Conservation (phyloP, 2,113 vertebrate species). For the Aplodontia rufa region DNA sequence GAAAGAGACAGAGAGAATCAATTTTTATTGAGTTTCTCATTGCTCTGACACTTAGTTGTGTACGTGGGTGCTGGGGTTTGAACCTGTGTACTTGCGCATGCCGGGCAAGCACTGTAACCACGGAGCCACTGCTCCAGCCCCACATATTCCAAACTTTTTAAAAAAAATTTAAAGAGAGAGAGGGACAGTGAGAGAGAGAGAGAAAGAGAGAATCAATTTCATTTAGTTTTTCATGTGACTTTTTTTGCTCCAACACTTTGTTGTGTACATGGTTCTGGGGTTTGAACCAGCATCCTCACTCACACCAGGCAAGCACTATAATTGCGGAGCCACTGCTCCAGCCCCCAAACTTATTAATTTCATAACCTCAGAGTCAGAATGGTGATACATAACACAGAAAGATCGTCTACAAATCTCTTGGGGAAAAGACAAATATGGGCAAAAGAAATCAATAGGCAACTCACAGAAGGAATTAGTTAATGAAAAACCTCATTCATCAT, state of each 20-base stretch:
- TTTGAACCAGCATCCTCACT: no score
- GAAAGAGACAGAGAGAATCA: no score
- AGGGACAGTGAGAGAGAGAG: neutral
- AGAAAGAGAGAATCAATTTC: neutral
- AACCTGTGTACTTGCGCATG: no score
- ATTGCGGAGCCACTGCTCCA: no score
- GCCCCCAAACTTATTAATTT: neutral
- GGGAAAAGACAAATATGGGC: neutral
- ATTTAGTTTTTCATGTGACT: no score
- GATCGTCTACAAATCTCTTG: neutral
- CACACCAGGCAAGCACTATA: no score
- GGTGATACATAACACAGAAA: slow-evolving; percentile 20
- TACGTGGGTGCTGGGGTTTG: neutral
- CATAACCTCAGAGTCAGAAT: slow-evolving; percentile 1
- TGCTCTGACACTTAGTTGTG: no score
- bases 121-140: neutral
- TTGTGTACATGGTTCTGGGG: neutral
- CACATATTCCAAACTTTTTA: neutral
- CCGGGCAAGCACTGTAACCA: no score
- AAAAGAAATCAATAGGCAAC: slow-evolving; percentile 5
- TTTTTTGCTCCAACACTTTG: no score
- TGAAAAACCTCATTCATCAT: slow-evolving; percentile 20
- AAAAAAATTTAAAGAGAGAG: no score
- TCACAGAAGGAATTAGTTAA: slow-evolving; percentile 8
- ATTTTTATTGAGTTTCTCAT: no score